Evolutionary conservation across 2,113 vertebrate genomes (phyloP).

Genomic region (Cinclus mexicanus): DNA sequence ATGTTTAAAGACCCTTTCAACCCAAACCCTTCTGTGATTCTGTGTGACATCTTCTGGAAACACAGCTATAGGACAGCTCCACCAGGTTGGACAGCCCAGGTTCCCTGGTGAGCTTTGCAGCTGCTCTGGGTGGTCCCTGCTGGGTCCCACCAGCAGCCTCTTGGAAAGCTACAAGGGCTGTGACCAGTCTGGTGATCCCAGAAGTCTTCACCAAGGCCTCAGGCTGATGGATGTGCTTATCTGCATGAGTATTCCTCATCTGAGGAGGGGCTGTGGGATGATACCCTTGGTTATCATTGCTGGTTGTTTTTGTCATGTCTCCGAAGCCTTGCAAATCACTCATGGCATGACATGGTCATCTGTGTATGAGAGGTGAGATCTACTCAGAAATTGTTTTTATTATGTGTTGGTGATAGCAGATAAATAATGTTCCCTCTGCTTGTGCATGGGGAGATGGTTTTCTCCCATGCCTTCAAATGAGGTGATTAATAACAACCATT

Average conservation of each 20-base stretch:
- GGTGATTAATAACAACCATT: conserved; percentile 36
- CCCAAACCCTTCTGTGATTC: neutral
- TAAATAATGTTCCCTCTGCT: conserved; percentile 33
- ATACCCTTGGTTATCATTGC: conserved; percentile 50
- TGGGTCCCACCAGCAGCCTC: neutral
- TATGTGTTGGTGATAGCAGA: conserved; percentile 19
- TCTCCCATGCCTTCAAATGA: neutral
- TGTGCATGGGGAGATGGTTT: neutral
- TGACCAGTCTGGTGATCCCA: neutral
- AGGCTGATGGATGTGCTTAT: neutral
- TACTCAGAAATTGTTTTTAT: conserved; percentile 55
- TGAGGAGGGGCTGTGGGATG: neutral
- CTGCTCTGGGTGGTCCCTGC: neutral
- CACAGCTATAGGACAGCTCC: neutral
- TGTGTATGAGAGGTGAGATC: neutral
- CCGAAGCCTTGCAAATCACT: conserved; percentile 36
- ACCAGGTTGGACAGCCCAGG: fast-evolving
- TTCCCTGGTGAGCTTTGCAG: neutral
- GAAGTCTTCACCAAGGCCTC: neutral
- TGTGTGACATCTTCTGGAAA: neutral
- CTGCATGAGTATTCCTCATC: neutral
- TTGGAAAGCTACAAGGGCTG: neutral
- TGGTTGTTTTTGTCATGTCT: neutral
- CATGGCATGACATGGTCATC: neutral
- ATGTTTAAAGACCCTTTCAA: neutral